Evolutionary conservation across 2,113 vertebrate genomes (phyloP).

Genomic region (Myodes glareolus): DNA sequence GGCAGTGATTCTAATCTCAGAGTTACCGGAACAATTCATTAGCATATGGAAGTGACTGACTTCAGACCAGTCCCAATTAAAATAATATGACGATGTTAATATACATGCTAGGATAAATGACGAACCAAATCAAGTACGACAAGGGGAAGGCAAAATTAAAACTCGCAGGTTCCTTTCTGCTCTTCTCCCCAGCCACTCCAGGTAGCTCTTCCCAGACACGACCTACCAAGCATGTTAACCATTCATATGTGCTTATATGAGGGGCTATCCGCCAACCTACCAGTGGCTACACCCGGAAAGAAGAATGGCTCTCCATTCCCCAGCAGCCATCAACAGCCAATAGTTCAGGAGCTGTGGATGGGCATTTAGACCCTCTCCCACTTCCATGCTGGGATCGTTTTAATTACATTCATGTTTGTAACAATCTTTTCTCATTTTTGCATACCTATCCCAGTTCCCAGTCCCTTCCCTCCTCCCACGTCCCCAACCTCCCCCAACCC

Average conservation of each 20-base stretch:
- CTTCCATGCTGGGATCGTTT: background rate
- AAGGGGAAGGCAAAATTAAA: background rate
- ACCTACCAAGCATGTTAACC: background rate
- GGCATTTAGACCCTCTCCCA: no score
- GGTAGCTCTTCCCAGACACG: no score
- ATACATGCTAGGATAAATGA: background rate
- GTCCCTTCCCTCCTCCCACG: no score
- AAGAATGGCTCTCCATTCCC: no score
- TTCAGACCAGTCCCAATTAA: background rate
- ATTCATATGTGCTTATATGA: background rate
- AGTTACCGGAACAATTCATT: background rate
- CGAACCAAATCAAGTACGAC: background rate
- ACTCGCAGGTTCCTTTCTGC: background rate
- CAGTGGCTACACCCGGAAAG: background rate
- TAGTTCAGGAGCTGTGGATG: background rate
- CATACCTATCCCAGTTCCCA: no score
- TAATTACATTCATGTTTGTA: no score
- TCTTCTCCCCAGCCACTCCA: background rate
- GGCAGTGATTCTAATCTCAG: background rate
- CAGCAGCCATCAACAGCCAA: background rate
- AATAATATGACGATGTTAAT: background rate
- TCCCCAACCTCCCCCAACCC: no score
- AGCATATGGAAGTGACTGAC: background rate
- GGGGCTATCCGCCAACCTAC: background rate
- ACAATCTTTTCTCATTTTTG: no score